phyloP scores from a whole-genome alignment of 2,113 vertebrate genomes.

The Callaeas wilsoni region DNA sequence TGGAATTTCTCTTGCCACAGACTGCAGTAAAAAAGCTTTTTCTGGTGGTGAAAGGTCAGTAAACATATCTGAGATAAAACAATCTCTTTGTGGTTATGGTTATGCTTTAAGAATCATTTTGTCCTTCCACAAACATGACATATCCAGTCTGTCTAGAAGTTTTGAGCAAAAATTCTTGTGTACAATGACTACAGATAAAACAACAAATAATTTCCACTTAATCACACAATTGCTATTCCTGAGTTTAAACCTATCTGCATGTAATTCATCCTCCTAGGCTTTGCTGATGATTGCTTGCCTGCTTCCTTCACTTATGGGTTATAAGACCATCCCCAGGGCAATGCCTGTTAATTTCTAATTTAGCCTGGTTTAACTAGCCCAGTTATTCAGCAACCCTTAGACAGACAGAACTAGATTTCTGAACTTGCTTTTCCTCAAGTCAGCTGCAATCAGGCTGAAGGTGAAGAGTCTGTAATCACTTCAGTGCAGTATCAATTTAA shows the following conservation, averaged over 20 bases:
- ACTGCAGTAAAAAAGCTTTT: background rate
- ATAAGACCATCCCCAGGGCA: background rate
- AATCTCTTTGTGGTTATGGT: background rate
- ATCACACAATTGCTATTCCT: background rate
- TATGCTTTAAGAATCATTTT: background rate
- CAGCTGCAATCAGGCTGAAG: background rate
- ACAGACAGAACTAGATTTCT: slow-evolving; percentile 10
- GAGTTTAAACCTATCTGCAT: background rate
- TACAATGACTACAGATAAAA: background rate
- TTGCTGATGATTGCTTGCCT: background rate
- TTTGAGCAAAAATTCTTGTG: background rate
- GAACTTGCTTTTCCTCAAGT: background rate
- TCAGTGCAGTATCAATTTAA: background rate
- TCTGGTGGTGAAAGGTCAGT: background rate
- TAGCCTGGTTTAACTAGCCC: background rate
- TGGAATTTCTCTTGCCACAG: slow-evolving; percentile 29
- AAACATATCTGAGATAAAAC: background rate
- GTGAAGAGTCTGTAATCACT: background rate
- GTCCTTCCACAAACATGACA: background rate
- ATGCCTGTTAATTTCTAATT: background rate
- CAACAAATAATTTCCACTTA: background rate
- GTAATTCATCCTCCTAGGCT: background rate
- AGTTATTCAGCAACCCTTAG: background rate
- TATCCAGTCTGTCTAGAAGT: background rate
- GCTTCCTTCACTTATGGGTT: background rate